These are phyloP conservation scores for Sebastes vulpes DNA, from an alignment of 2,797 vertebrate genomes.

Conservation along the genomic window DNA sequence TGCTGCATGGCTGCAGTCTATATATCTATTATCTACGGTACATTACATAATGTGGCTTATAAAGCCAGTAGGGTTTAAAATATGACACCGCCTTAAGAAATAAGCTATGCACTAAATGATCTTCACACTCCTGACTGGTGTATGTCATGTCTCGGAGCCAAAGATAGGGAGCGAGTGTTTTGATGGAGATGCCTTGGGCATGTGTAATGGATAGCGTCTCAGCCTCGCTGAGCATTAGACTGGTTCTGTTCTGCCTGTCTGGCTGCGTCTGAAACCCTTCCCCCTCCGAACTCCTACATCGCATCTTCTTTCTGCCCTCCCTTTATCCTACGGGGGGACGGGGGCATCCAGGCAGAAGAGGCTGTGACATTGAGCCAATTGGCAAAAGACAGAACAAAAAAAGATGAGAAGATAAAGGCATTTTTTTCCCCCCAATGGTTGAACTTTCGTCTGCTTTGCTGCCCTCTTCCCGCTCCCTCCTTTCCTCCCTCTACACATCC, in stretches of 20 bases:
- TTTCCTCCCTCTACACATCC: background rate
- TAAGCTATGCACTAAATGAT: slow-evolving; percentile 6
- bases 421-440: slow-evolving; percentile 13
- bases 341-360: slow-evolving; percentile 44
- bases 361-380: slow-evolving; percentile 35
- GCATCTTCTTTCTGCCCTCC: slow-evolving; percentile 14
- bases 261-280: slow-evolving; percentile 5
- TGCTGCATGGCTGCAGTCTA: background rate
- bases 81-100: slow-evolving; percentile 31
- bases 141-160: slow-evolving; percentile 34
- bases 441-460: slow-evolving; percentile 14
- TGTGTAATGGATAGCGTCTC: slow-evolving; percentile 67
- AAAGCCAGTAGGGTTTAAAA: slow-evolving; percentile 19
- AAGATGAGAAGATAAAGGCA: background rate
- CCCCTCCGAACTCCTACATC: background rate
- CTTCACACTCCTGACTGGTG: slow-evolving; percentile 1
- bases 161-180: slow-evolving; percentile 37
- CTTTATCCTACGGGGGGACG: background rate
- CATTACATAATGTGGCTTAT: slow-evolving; percentile 37
- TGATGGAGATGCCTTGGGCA: slow-evolving; percentile 59
- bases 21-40: background rate
- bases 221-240: slow-evolving; percentile 69
- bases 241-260: slow-evolving; percentile 57
- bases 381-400: slow-evolving; percentile 20
- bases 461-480: slow-evolving; percentile 1